Evolutionary conservation across 1,140 invertebrate species (phyloP), one percentile per base, ranked within the genome.

Genomic region (Eulimnadia texana): DNA sequence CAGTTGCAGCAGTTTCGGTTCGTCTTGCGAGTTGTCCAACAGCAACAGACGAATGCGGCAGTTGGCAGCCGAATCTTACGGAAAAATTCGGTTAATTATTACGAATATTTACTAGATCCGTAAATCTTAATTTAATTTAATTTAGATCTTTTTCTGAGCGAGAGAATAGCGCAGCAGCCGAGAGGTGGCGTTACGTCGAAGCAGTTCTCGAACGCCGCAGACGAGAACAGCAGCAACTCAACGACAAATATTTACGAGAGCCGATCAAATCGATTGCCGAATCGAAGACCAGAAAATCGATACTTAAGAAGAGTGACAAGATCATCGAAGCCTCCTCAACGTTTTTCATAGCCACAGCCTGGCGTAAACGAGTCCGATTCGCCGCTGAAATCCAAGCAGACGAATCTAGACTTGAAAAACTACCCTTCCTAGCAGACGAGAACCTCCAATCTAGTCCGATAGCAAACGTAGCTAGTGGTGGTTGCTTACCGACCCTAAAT

Each of bases 181-280:
- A 57, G 27, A 16, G 28, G 19, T 57, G 55, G 55, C 55, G 55
- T n/a, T 57, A 57, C 28, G 29, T 57, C 33, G 27, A 57, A 57
- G 11, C 55, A 1, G 55, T 57, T n/a, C n/a, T 57, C 13, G 25
- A 33, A 33, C 55, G 55, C 3, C 55, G 55, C 29, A 23, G 55
- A 2, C 16, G 19, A 27, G 25, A 57, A 10, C 27, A 33, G 27
- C 1, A n/a, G 55, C 24, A 28, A 16, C 23, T 16, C 25, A 57
- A 33, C 16, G 55, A 57, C 20, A 27, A 33, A 16, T 57, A 29
- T 27, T 23, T 57, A 10, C 25, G 55, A 1, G 27, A 29, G 1
- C 55, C 55, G 3, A 11, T 57, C 0, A 42, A 42, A 42, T 6
- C 33, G 6, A 6, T 42, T 23, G 29, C 27, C 16, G 33, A 3